Base-by-base conservation (phyloP, 64 coral and sea anemone genomes). In the Cladopsammia gracilis region DNA sequence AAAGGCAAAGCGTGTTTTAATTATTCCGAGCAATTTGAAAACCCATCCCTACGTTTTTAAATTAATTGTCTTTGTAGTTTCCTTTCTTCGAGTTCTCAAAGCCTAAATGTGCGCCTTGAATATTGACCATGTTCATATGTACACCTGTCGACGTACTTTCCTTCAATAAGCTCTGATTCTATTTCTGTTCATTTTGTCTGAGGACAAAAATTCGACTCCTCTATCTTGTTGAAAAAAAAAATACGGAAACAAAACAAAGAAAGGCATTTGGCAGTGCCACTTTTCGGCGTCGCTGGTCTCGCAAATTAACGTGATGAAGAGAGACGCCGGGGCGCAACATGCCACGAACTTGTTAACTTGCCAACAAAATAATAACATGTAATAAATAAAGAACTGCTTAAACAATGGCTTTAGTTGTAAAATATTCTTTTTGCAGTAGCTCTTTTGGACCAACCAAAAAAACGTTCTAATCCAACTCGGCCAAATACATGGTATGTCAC, bases 141-240 rank as follows among this genome's bases (percentile, higher is more conserved):
- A 75, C 48, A 56, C 3, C 22, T 12, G 10, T 53, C 7, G 1
- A 19, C 15, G 47, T 72, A 46, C 26, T 42, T 72, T 72, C 10
- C 13, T 64, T 64, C 25, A 72, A 72, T 12, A 6, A 13, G 7
- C 25, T 72, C 20, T 44, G 69, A n/a, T 6, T 22, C 73, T 53
- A 11, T 76, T 53, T 77, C 56, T 77, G 74, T 52, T 77, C 49
- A 77, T 77, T 77, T 77, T 52, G 20, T 77, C 53, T 11, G 7
- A 77, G n/a, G 2, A 77, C 19, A 77, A 77, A 23, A 77, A 54
- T 14, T 34, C 19, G 19, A 48, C 18, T 24, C 49, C 48, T 54
- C 48, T 23, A 77, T 77, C 74, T 5, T 77, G 49, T 77, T 25
- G 24, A n/a, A 5, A 22, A 48, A 34, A 34, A 52, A 23, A 19